These are phyloP conservation scores for Drosophila austrosaltans DNA, from an alignment of 2,888 invertebrate species.

Conservation along the genomic window DNA sequence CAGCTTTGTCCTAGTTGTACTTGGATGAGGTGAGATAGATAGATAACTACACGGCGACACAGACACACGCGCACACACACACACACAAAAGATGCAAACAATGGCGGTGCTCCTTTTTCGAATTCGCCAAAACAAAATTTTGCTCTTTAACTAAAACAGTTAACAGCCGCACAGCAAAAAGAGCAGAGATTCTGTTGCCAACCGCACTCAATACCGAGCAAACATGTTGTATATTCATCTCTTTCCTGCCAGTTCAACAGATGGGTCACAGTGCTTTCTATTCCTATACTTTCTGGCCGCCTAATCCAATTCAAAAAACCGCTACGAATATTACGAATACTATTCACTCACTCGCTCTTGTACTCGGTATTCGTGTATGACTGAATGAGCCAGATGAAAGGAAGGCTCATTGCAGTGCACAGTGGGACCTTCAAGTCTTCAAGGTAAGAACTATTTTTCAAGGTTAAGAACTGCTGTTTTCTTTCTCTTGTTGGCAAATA, in stretches of 20 bases:
- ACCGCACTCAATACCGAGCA: slow-evolving; percentile 47
- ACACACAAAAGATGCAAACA: slow-evolving; percentile 27
- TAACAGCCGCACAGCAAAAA: slow-evolving; percentile 73
- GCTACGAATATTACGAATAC: slow-evolving; percentile 73
- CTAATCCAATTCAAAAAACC: slow-evolving; percentile 82
- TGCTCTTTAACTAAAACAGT: slow-evolving; percentile 84
- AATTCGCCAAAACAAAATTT: slow-evolving; percentile 80
- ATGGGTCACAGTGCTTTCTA: slow-evolving; percentile 45
- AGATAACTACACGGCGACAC: slow-evolving; percentile 2
- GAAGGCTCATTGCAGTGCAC: no score
- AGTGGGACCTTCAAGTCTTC: no score
- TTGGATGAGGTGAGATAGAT: slow-evolving; percentile 29
- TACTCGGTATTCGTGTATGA: slow-evolving; percentile 1
- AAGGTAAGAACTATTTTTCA: no score
- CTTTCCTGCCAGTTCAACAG: slow-evolving; percentile 38
- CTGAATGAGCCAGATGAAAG: no score
- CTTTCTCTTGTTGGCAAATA: no score
- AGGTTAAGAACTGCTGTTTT: no score
- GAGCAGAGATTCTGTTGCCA: slow-evolving; percentile 26
- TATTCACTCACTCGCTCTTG: slow-evolving; percentile 70
- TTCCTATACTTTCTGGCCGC: slow-evolving; percentile 61
- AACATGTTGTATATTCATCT: slow-evolving; percentile 50
- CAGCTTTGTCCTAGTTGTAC: slow-evolving; percentile 10
- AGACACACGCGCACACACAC: slow-evolving; percentile 1
- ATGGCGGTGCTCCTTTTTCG: slow-evolving; percentile 59